These are phyloP conservation scores for Dendrocopos noguchii DNA, from an alignment of 2,113 vertebrate species.

Conservation along the genomic window DNA sequence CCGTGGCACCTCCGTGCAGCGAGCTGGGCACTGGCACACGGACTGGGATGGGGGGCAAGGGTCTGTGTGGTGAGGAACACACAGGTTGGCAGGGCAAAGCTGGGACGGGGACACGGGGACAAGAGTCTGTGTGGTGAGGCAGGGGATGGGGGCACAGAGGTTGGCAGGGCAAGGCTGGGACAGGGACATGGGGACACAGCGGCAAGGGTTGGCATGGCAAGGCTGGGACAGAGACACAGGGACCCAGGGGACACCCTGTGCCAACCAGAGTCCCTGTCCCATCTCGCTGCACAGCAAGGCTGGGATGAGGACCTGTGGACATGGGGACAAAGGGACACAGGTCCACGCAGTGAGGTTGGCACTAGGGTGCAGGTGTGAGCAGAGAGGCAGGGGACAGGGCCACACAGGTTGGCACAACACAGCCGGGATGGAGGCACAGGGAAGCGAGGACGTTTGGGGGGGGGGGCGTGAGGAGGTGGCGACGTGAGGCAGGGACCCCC, in stretches of 20 bases:
- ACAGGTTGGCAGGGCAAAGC: no score
- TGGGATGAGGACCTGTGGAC: not conserved
- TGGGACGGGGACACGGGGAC: no score
- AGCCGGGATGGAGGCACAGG: not conserved
- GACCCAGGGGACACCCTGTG: not conserved
- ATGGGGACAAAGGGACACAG: not conserved
- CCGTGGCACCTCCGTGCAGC: not conserved
- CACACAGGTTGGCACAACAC: not conserved
- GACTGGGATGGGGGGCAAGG: not conserved
- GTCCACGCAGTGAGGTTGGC: not conserved
- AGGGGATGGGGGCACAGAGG: not conserved
- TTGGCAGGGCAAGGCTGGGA: not conserved
- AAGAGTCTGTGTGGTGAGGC: no score
- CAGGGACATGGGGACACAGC: not conserved
- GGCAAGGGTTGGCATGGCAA: no score
- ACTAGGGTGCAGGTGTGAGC: not conserved
- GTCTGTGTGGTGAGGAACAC: not conserved
- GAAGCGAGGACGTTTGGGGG: not conserved
- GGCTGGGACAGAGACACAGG: no score
- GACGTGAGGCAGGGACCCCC: not conserved
- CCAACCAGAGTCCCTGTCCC: no score
- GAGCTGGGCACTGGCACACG: no score
- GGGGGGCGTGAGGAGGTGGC: not conserved
- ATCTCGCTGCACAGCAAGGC: not conserved
- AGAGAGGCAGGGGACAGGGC: not conserved